Conservation (phyloP, 2,113 vertebrate genomes). For the Tricholaema leucomelas region DNA sequence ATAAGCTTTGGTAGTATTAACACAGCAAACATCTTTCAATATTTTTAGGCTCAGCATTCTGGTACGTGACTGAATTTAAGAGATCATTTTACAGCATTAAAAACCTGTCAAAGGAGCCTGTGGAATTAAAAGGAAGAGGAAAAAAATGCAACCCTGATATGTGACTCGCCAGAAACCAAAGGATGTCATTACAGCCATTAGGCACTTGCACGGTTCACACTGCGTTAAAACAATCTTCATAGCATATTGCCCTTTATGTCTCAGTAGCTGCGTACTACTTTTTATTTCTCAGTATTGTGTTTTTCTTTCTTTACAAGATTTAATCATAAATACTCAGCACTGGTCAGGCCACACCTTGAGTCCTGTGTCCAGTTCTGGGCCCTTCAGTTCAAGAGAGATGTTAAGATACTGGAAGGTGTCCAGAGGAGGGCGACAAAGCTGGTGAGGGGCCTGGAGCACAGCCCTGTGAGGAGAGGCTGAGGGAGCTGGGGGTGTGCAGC, state of each 20-base stretch:
- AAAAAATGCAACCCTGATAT: neutral
- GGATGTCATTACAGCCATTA: neutral
- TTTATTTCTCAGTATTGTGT: neutral
- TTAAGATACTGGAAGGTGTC: too few species aligned
- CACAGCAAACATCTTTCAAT: neutral
- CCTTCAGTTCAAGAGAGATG: too few species aligned
- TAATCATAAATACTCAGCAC: neutral
- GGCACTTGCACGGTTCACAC: neutral
- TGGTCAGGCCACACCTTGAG: too few species aligned
- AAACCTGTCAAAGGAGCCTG: neutral
- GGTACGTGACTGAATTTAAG: neutral
- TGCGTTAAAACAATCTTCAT: neutral
- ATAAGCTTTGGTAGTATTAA: slow-evolving; percentile 25
- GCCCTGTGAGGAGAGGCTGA: too few species aligned
- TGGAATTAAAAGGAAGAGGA: neutral
- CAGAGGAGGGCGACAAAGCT: too few species aligned
- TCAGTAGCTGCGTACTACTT: neutral
- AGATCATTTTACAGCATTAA: slow-evolving; percentile 38
- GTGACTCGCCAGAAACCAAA: neutral
- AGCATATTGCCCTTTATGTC: neutral
- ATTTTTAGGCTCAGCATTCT: slow-evolving; percentile 23
- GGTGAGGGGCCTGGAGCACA: too few species aligned
- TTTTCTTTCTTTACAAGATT: neutral
- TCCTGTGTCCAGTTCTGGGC: too few species aligned
- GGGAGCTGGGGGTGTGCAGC: too few species aligned